Conservation (phyloP, 1,140 invertebrate species). For the Drosophila quadrilineata region DNA sequence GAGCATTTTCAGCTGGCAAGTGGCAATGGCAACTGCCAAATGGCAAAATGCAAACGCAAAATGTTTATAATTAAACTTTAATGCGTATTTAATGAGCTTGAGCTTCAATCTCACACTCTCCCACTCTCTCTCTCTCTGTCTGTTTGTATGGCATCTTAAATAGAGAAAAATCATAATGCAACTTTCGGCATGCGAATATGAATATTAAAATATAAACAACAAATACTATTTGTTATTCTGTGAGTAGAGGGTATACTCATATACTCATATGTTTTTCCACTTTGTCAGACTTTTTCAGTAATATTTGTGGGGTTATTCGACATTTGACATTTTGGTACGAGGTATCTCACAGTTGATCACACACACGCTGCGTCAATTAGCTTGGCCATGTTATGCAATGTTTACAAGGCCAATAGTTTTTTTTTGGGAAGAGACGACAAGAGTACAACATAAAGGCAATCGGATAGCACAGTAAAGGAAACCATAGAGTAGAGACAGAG, state of each 20-base stretch:
- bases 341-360: too few species aligned
- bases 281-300: background rate
- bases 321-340: too few species aligned
- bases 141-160: too few species aligned
- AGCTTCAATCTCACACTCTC: too few species aligned
- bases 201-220: slow-evolving; percentile 32
- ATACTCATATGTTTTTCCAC: background rate
- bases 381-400: slow-evolving; percentile 30
- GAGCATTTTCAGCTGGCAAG: slow-evolving; percentile 61
- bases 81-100: slow-evolving; percentile 75
- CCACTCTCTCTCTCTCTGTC: too few species aligned
- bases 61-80: slow-evolving; percentile 80
- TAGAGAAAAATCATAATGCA: slow-evolving; percentile 61
- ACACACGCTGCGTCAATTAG: too few species aligned
- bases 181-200: slow-evolving; percentile 54
- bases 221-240: too few species aligned
- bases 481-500: background rate
- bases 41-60: slow-evolving; percentile 75
- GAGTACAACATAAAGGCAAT: background rate
- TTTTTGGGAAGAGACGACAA: background rate
- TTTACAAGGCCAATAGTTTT: slow-evolving; percentile 55
- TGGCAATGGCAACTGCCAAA: too few species aligned
- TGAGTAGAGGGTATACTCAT: too few species aligned
- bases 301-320: slow-evolving; percentile 6
- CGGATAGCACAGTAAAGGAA: too few species aligned